Percentiles rank a stretch among this genome's conserved stretches.
phyloP scores from a whole-genome alignment of 2,797 vertebrate species.

The Coregonus suidteri region DNA sequence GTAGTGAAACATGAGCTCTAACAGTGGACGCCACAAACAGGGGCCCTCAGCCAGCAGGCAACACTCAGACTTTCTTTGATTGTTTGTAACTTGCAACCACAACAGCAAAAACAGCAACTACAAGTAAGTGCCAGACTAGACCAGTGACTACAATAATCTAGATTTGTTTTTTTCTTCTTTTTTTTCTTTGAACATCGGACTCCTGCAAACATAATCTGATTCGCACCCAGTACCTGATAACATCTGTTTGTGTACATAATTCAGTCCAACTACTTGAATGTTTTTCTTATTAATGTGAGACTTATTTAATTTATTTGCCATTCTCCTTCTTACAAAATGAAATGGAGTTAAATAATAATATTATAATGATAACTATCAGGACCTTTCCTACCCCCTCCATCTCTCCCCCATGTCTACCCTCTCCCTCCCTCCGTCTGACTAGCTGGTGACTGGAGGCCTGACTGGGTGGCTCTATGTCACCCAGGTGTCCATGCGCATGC shows the following conservation, averaged over 20 bases:
- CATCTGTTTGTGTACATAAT: slow-evolving; percentile 77
- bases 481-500: slow-evolving; percentile 98
- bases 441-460: slow-evolving; percentile 67
- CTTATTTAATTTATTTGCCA: slow-evolving; percentile 73
- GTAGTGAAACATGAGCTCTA: slow-evolving; percentile 62
- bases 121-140: slow-evolving; percentile 87
- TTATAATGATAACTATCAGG: slow-evolving; percentile 70
- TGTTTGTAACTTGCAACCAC: slow-evolving; percentile 80
- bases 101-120: slow-evolving; percentile 80
- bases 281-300: slow-evolving; percentile 81
- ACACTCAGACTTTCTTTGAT: slow-evolving; percentile 64
- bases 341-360: slow-evolving; percentile 74
- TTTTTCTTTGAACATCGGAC: slow-evolving; percentile 70
- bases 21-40: slow-evolving; percentile 46
- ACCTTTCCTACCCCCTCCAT: slow-evolving; percentile 64
- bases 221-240: slow-evolving; percentile 91
- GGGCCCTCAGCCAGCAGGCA: slow-evolving; percentile 68
- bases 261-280: slow-evolving; percentile 65
- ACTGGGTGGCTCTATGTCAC: slow-evolving; percentile 86
- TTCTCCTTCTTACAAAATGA: slow-evolving; percentile 70
- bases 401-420: slow-evolving; percentile 51
- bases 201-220: slow-evolving; percentile 77
- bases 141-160: slow-evolving; percentile 82
- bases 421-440: slow-evolving; percentile 44
- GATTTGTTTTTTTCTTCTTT: slow-evolving; percentile 47